Evolutionary conservation across 2,113 vertebrate species (phyloP), one percentile per base, ranked within the genome.

Genomic region (Hiodon tergisus): DNA sequence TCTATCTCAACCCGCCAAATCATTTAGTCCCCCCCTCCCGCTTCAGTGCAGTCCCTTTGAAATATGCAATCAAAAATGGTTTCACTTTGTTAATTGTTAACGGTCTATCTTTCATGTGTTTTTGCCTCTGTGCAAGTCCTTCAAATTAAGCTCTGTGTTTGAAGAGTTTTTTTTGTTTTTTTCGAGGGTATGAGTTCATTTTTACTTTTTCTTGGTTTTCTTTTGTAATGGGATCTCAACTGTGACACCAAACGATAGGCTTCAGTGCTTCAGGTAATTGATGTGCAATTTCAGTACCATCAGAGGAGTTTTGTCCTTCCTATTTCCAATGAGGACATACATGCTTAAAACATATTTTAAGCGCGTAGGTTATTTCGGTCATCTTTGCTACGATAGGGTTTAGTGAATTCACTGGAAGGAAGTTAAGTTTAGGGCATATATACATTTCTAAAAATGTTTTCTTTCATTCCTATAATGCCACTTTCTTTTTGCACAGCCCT

Each of bases 211-310:
- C 13, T n/a, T 47, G n/a, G 66, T 14, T 55, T 57, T 70, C 16
- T 31, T 31, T 31, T 31, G 31, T 31, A 31, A 31, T 31, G 31
- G 31, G 31, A 31, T 16, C 78, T 81, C 14, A 14, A 69, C 82
- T 81, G 82, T 79, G 81, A 82, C 81, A 82, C 11, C 75, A 80
- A 80, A 69, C 47, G 84, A 83, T 75, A 83, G 78, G 86, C 82
- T 80, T 87, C 82, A 72, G 69, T 84, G 86, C 85, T 79, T 81
- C 82, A 75, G 78, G 83, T 89, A 89, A 89, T 90, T 83, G 86
- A 87, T 85, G 81, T 84, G 82, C 84, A 83, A 79, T 88, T 88
- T 86, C 84, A 86, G 83, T 78, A 84, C 81, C 80, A 82, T 80
- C 83, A 73, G 80, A 85, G 87, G 86, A 86, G 78, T 81, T 81